Conservation (phyloP, 2,888 invertebrate species). For the Clitarchus hookeri region DNA sequence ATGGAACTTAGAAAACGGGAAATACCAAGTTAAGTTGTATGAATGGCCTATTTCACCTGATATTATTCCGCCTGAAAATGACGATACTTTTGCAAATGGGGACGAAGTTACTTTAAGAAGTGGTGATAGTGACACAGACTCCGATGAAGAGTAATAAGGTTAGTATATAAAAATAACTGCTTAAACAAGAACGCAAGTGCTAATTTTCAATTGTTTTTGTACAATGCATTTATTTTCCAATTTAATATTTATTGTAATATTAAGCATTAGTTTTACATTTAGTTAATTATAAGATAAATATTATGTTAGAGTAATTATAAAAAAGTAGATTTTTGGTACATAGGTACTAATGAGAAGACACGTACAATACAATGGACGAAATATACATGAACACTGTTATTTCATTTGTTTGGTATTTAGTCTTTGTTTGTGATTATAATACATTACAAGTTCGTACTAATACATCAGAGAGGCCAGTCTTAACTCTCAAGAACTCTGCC, state of each 20-base stretch:
- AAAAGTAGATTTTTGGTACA: background rate
- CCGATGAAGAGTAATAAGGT: background rate
- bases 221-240: slow-evolving; percentile 20
- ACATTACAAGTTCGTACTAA: background rate
- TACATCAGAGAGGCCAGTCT: background rate
- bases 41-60: slow-evolving; percentile 1
- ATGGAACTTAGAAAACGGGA: background rate
- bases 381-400: background rate
- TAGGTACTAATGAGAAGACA: slow-evolving; percentile 7
- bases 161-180: background rate
- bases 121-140: slow-evolving; percentile 6
- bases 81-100: background rate
- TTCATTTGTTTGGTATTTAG: no score
- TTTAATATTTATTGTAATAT: background rate
- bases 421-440: background rate
- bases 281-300: background rate
- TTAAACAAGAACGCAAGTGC: no score
- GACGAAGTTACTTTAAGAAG: slow-evolving; percentile 24
- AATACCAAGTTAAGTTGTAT: background rate
- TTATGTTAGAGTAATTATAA: background rate
- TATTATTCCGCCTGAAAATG: background rate
- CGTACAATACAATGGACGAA: background rate
- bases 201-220: slow-evolving; percentile 29
- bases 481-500: background rate
- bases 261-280: background rate